Evolutionary conservation across 2,113 vertebrate genomes (phyloP).

Genomic region (Electrona antarctica): DNA sequence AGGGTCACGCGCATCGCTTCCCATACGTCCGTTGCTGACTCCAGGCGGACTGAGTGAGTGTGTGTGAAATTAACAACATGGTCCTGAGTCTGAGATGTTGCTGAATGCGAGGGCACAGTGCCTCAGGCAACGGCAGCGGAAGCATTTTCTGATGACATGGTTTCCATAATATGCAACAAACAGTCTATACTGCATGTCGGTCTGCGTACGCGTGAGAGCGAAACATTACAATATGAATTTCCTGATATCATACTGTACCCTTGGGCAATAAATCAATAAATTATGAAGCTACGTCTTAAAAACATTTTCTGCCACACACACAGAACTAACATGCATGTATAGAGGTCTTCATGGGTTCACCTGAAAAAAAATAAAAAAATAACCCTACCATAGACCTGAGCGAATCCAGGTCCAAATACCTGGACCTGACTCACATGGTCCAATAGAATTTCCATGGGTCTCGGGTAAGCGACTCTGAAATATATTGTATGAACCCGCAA

Average conservation of each 20-base stretch:
- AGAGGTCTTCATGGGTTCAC: too few relatives aligned
- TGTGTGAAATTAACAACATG: conserved; percentile 56
- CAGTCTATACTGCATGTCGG: not conserved
- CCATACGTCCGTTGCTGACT: conserved; percentile 10
- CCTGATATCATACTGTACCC: conserved; percentile 45
- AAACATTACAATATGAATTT: conserved; percentile 43
- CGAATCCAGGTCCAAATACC: too few relatives aligned
- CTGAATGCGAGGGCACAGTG: conserved; percentile 19
- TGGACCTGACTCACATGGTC: too few relatives aligned
- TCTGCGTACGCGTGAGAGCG: conserved; percentile 18
- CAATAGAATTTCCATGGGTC: too few relatives aligned
- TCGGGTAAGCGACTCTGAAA: too few relatives aligned
- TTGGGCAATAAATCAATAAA: conserved; percentile 33
- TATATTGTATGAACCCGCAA: too few relatives aligned
- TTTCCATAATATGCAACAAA: conserved; percentile 37
- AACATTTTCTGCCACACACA: not conserved
- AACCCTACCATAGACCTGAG: too few relatives aligned
- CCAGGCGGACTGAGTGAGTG: conserved; percentile 25
- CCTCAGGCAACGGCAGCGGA: conserved; percentile 25
- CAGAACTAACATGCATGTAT: too few relatives aligned
- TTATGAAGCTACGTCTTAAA: conserved; percentile 19
- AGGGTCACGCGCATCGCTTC: not conserved
- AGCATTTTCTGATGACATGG: conserved; percentile 2
- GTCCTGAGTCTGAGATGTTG: conserved; percentile 10
- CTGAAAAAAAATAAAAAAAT: too few relatives aligned